Conservation (phyloP, 2,113 vertebrate species). For the Pygoscelis adeliae region DNA sequence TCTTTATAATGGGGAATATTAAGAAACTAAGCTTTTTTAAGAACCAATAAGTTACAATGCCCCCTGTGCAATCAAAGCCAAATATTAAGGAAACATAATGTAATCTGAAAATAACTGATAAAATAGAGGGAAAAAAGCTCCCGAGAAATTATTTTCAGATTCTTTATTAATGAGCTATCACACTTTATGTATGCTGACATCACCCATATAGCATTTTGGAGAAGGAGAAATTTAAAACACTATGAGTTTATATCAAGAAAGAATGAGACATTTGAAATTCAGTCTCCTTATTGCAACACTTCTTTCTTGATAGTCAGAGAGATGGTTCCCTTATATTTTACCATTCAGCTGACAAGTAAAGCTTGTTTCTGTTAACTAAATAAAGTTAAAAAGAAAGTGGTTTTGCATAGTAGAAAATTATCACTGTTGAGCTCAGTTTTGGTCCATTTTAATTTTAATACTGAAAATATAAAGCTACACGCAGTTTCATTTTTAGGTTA, state of each 20-base stretch:
- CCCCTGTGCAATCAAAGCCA: background rate
- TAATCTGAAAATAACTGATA: background rate
- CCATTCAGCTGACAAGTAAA: background rate
- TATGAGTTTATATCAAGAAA: background rate
- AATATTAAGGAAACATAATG: background rate
- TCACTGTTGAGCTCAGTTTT: background rate
- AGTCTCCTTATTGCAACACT: background rate
- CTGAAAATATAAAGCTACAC: background rate
- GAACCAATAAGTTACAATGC: background rate
- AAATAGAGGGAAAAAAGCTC: background rate
- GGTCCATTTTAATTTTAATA: background rate
- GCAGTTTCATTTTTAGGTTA: background rate
- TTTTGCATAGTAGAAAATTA: background rate
- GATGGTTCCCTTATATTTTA: background rate
- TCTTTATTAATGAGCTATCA: background rate
- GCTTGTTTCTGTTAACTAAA: background rate
- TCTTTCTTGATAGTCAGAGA: background rate
- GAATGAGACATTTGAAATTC: background rate
- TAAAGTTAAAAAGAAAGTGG: background rate
- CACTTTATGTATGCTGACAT: constrained; percentile 45
- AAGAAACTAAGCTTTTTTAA: background rate
- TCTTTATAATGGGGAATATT: background rate
- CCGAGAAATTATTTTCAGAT: background rate
- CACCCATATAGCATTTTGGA: background rate
- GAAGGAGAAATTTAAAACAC: background rate